A percentile compares a stretch with the other conserved stretches of the same genome.
These are phyloP conservation scores for Calcarius lapponicus DNA, from an alignment of 2,797 vertebrate species.

Conservation along the genomic window DNA sequence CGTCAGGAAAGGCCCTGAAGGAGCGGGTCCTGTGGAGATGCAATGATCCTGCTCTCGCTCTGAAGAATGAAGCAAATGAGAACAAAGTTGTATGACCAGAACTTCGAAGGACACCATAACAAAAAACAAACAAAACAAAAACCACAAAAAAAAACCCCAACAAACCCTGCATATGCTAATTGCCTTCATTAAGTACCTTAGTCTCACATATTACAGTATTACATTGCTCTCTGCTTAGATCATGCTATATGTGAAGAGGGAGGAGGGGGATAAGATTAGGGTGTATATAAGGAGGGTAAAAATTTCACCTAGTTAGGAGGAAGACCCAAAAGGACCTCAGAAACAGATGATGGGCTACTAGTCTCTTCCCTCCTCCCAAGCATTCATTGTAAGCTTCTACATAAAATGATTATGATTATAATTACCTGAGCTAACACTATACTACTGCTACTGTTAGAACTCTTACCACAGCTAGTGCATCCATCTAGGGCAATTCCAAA, in stretches of 20 bases:
- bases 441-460: not conserved
- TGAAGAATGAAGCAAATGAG: not conserved
- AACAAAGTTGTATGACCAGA: not conserved
- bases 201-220: not conserved
- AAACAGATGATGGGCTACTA: not conserved
- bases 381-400: not conserved
- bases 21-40: not conserved
- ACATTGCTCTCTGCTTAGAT: not conserved
- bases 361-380: not conserved
- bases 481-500: not conserved
- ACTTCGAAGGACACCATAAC: not conserved
- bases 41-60: not conserved
- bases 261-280: not conserved
- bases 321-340: not conserved
- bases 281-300: not conserved
- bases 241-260: not conserved
- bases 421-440: not conserved
- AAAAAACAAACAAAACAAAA: not conserved
- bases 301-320: not conserved
- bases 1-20: not conserved
- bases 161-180: not conserved
- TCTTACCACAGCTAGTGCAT: not conserved
- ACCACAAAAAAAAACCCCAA: not conserved
- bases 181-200: not conserved
- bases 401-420: not conserved